Evolutionary conservation across 2,797 vertebrate species (phyloP), one percentile per base, ranked within the genome.

Genomic region (Gobio occitaniae): DNA sequence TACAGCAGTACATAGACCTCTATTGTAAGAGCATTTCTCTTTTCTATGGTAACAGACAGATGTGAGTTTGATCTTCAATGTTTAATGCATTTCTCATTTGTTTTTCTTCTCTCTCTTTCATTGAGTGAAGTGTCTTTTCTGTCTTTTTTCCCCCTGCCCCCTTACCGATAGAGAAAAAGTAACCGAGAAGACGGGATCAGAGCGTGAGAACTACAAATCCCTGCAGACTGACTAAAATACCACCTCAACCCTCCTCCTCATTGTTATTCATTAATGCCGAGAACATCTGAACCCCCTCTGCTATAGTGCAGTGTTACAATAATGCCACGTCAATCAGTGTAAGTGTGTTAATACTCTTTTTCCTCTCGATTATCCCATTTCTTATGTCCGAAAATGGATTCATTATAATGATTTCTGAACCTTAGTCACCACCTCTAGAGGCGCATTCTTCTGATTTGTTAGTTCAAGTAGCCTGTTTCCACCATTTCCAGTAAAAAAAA

Each of bases 231-330:
- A 21, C 52, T 17, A 83, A 78, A 70, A 66, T 66, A 66, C 25
- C 47, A 21, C 7, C 36, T 15, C 56, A 56, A 21, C 25, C 68
- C 59, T 71, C 25, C 52, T 10, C 66, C 77, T 85, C 54, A 80
- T 86, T 71, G 83, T 81, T 2, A 89, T 87, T 88, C 80, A 89
- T 91, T 89, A 85, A 88, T 87, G 86, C 4, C 6, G 54, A 59
- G 41, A 54, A 77, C 78, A 85, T 82, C 80, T 85, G 83, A 81
- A 79, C 63, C 80, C 66, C 52, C 38, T 69, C 89, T 85, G 70
- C 80, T 85, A 65, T 1, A 88, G 65, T 84, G 87, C 78, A 77
- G 70, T 63, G 82, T 85, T 78, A 86, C 61, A 83, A 61, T 12
- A 17, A 87, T 17, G 41, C 59, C 56, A 32, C 61, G 54, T 86